Conservation (phyloP, 2,888 invertebrate species). For the Podotricha telesiphe region DNA sequence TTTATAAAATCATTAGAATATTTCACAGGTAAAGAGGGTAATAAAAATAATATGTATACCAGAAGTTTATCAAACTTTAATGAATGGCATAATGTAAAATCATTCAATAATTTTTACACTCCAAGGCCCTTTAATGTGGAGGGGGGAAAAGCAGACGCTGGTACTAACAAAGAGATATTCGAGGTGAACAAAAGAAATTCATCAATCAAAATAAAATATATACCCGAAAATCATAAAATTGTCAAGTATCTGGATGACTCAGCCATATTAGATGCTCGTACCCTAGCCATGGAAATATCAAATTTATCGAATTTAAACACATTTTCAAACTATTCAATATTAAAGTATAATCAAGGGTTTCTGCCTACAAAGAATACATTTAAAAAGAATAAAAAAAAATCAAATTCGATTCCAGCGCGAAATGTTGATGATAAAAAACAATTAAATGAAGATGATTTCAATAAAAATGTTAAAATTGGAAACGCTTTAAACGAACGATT, state of each 20-base stretch:
- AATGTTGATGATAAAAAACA: constrained; percentile 42
- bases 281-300: constrained; percentile 62
- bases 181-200: constrained; percentile 57
- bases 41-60: constrained; percentile 56
- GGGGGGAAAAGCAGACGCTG: constrained; percentile 45
- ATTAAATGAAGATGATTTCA: constrained; percentile 53
- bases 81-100: constrained; percentile 74
- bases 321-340: constrained; percentile 57
- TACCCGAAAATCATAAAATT: constrained; percentile 55
- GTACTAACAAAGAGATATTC: constrained; percentile 50
- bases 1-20: constrained; percentile 69
- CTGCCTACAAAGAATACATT: constrained; percentile 54
- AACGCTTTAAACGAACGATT: constrained; percentile 70
- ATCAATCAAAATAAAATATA: constrained; percentile 60
- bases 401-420: constrained; percentile 29
- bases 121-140: constrained; percentile 61
- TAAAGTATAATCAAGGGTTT: constrained; percentile 69
- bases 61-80: constrained; percentile 61
- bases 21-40: constrained; percentile 52
- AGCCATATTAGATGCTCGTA: constrained; percentile 55
- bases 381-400: constrained; percentile 41
- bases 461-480: constrained; percentile 70
- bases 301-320: constrained; percentile 57
- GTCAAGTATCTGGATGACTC: constrained; percentile 51
- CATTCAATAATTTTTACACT: constrained; percentile 66